Evolutionary conservation across 2,888 invertebrate species (phyloP).

Genomic region (Ligdia adustata): DNA sequence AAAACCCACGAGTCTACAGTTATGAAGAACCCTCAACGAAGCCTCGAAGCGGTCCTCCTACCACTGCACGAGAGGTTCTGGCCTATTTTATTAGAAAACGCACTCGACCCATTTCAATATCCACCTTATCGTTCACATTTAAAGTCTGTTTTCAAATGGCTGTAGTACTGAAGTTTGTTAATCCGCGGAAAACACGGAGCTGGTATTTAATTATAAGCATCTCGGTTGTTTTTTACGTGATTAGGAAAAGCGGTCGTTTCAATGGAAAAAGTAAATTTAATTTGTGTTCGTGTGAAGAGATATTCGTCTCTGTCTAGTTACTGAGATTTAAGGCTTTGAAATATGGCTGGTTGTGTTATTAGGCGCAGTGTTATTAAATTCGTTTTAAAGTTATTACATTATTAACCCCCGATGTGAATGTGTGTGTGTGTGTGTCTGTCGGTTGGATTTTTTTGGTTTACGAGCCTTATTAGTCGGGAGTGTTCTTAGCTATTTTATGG

Average conservation of each 20-base stretch:
- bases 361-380: background rate
- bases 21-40: constrained; percentile 49
- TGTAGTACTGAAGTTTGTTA: constrained; percentile 33
- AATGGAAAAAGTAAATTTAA: constrained; percentile 7
- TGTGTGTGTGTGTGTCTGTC: too few relatives aligned
- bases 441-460: too few relatives aligned
- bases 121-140: constrained; percentile 32
- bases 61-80: constrained; percentile 45
- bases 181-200: constrained; percentile 26
- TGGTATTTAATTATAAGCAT: constrained; percentile 38
- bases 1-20: constrained; percentile 55
- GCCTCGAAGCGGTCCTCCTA: constrained; percentile 41
- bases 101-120: constrained; percentile 28
- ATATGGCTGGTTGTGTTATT: background rate
- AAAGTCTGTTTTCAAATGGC: constrained; percentile 34
- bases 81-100: constrained; percentile 57
- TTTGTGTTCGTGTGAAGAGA: constrained; percentile 2
- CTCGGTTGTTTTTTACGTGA: constrained; percentile 16
- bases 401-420: too few relatives aligned
- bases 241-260: constrained; percentile 11
- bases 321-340: background rate
- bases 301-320: constrained; percentile 8
- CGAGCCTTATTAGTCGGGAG: too few relatives aligned
- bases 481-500: too few relatives aligned
- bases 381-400: too few relatives aligned